A percentile compares a stretch with the other conserved stretches of the same genome.
These are phyloP conservation scores for Platycheirus rosarum DNA, from an alignment of 2,888 invertebrate genomes.

Conservation along the genomic window DNA sequence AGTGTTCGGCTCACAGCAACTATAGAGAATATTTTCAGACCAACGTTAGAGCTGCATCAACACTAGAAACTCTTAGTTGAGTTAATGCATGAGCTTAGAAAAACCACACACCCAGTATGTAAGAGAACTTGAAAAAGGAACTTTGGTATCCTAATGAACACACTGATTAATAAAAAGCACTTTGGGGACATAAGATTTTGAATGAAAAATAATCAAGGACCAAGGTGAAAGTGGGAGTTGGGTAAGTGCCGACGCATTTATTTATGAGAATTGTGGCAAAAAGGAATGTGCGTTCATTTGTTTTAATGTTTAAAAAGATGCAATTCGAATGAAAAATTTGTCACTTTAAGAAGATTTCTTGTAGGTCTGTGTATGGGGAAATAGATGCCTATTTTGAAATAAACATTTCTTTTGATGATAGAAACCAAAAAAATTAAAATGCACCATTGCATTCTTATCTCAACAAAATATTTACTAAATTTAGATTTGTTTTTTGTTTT, in stretches of 20 bases:
- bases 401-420: too few species aligned
- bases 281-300: neutral
- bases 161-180: neutral
- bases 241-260: too few species aligned
- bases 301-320: neutral
- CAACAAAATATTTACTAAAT: too few species aligned
- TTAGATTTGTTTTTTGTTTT: too few species aligned
- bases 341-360: neutral
- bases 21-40: neutral
- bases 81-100: conserved; percentile 16
- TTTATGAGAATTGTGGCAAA: neutral
- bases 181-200: too few species aligned
- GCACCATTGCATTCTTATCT: too few species aligned
- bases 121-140: conserved; percentile 12
- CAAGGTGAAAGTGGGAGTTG: too few species aligned
- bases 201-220: too few species aligned
- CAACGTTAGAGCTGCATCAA: neutral
- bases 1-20: conserved; percentile 9
- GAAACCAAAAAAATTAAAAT: too few species aligned
- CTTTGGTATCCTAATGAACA: conserved; percentile 21
- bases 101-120: conserved; percentile 19
- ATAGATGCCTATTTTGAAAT: too few species aligned
- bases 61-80: conserved; percentile 8
- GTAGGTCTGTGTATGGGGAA: too few species aligned
- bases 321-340: conserved; percentile 1